phyloP scores from a whole-genome alignment of 2,888 invertebrate genomes.

The Hylaea fasciaria region DNA sequence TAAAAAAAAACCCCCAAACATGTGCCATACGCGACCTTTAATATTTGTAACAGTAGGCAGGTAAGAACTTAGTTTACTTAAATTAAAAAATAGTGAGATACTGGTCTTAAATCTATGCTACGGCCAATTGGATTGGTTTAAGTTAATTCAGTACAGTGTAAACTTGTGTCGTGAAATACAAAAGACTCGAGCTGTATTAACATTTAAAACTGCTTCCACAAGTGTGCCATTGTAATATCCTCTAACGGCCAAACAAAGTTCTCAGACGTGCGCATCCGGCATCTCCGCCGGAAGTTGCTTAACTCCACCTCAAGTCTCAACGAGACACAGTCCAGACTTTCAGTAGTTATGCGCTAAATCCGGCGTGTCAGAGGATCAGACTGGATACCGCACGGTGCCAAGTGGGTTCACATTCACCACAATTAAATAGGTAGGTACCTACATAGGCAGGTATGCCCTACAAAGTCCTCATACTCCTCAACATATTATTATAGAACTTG shows the following conservation, averaged over 20 bases:
- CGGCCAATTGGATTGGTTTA: too few relatives aligned
- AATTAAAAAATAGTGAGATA: too few relatives aligned
- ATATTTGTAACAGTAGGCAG: too few relatives aligned
- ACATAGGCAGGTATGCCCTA: too few relatives aligned
- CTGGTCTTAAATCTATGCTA: too few relatives aligned
- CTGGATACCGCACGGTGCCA: background rate
- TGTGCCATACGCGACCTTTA: too few relatives aligned
- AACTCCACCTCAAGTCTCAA: conserved; percentile 2
- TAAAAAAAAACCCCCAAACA: too few relatives aligned
- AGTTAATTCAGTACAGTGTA: background rate
- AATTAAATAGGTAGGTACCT: too few relatives aligned
- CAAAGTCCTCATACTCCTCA: too few relatives aligned
- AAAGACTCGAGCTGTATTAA: background rate
- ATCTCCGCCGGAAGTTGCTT: conserved; percentile 9
- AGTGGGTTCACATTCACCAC: too few relatives aligned
- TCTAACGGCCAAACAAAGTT: conserved; percentile 23
- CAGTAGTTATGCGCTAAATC: conserved; percentile 16
- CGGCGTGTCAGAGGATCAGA: conserved; percentile 23
- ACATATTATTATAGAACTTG: too few relatives aligned
- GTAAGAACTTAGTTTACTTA: too few relatives aligned
- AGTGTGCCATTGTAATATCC: background rate
- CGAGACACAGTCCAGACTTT: background rate
- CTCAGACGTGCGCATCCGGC: conserved; percentile 24
- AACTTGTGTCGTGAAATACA: background rate
- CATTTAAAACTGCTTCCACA: background rate